Evolutionary conservation across 2,888 invertebrate species (phyloP).

Genomic region (Gonocerus acuteangulatus): DNA sequence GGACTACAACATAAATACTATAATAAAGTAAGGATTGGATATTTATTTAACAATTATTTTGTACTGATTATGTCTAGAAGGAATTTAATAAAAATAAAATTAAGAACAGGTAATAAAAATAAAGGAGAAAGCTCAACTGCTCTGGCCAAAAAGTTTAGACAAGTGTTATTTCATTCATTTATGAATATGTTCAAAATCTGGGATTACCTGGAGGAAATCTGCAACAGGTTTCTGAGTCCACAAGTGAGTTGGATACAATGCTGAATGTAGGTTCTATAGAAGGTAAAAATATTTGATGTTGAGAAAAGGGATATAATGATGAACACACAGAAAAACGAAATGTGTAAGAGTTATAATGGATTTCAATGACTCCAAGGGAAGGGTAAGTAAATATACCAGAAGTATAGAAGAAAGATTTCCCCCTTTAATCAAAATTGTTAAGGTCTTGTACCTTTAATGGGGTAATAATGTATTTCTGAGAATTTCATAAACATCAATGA

Average conservation of each 20-base stretch:
- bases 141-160: background rate
- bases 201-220: background rate
- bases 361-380: no score
- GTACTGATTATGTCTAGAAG: no score
- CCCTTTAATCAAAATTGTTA: no score
- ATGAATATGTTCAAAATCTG: background rate
- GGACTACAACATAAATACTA: background rate
- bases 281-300: background rate
- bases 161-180: background rate
- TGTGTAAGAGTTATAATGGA: background rate
- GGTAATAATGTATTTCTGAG: no score
- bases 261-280: background rate
- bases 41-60: no score
- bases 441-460: no score
- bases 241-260: background rate
- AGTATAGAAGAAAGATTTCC: no score
- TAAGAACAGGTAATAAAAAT: background rate
- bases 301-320: background rate
- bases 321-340: background rate
- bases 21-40: background rate
- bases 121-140: background rate
- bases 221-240: background rate
- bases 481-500: no score
- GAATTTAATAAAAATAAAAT: no score
- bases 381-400: no score